A percentile compares a stretch with the other conserved stretches of the same genome.
These are phyloP conservation scores for Lates calcarifer DNA, from an alignment of 2,113 vertebrate genomes.

Conservation along the genomic window DNA sequence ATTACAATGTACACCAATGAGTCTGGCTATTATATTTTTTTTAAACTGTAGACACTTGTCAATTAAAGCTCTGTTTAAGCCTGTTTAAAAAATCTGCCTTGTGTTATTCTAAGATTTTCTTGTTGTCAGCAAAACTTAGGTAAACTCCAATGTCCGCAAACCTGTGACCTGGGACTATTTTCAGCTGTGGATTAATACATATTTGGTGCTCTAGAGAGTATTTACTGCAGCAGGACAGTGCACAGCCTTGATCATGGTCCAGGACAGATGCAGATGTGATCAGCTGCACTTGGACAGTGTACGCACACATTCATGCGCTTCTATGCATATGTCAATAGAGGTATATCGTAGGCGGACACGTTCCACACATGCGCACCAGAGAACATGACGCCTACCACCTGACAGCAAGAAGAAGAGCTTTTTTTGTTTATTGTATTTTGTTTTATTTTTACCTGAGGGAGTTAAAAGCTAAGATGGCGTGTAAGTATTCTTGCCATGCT, in stretches of 20 bases:
- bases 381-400: no score
- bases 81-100: slow-evolving; percentile 1
- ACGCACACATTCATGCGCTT: neutral
- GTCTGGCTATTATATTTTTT: no score
- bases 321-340: neutral
- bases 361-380: neutral
- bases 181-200: neutral
- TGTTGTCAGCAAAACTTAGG: neutral
- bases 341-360: neutral
- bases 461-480: neutral
- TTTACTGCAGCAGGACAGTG: neutral
- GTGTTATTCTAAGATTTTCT: neutral
- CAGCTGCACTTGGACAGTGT: neutral
- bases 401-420: neutral
- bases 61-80: no score
- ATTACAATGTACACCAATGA: no score
- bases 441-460: neutral
- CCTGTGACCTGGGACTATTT: neutral
- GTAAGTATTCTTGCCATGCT: neutral
- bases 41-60: no score
- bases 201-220: neutral
- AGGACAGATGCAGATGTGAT: neutral
- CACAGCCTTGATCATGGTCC: neutral
- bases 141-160: neutral
- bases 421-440: neutral